phyloP scores from a whole-genome alignment of 2,113 vertebrate genomes.

The Theristicus caerulescens region DNA sequence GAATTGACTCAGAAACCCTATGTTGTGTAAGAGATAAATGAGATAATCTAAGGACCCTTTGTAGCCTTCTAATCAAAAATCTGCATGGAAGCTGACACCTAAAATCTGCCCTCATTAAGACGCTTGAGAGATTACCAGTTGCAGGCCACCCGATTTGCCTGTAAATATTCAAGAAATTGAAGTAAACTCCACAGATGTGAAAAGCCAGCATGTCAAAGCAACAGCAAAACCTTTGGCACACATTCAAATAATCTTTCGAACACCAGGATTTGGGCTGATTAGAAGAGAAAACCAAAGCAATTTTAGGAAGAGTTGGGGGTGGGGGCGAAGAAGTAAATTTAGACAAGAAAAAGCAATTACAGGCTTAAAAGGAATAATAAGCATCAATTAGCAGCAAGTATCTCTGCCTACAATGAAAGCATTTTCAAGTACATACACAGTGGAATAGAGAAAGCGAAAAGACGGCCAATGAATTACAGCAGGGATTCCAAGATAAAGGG shows the following conservation, averaged over 20 bases:
- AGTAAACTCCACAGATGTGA: slow-evolving; percentile 1
- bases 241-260: background rate
- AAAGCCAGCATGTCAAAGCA: background rate
- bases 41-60: slow-evolving; percentile 8
- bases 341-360: slow-evolving; percentile 71
- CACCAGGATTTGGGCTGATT: slow-evolving; percentile 54
- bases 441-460: slow-evolving; percentile 53
- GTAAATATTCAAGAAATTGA: slow-evolving; percentile 16
- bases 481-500: slow-evolving; percentile 65
- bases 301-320: background rate
- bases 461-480: slow-evolving; percentile 39
- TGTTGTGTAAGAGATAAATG: slow-evolving; percentile 32
- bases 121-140: slow-evolving; percentile 5
- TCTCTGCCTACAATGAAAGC: slow-evolving; percentile 65
- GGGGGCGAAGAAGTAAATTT: slow-evolving; percentile 35
- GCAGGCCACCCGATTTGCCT: background rate
- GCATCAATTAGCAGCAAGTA: slow-evolving; percentile 69
- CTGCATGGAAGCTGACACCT: slow-evolving; percentile 17
- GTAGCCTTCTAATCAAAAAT: slow-evolving; percentile 37
- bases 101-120: slow-evolving; percentile 39
- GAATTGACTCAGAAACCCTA: slow-evolving; percentile 14
- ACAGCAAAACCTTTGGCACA: slow-evolving; percentile 18
- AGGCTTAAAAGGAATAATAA: slow-evolving; percentile 71
- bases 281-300: slow-evolving; percentile 49
- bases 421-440: slow-evolving; percentile 47